Base-by-base conservation (phyloP, 1,140 invertebrate species). In the Drosophila nigromelanica region DNA sequence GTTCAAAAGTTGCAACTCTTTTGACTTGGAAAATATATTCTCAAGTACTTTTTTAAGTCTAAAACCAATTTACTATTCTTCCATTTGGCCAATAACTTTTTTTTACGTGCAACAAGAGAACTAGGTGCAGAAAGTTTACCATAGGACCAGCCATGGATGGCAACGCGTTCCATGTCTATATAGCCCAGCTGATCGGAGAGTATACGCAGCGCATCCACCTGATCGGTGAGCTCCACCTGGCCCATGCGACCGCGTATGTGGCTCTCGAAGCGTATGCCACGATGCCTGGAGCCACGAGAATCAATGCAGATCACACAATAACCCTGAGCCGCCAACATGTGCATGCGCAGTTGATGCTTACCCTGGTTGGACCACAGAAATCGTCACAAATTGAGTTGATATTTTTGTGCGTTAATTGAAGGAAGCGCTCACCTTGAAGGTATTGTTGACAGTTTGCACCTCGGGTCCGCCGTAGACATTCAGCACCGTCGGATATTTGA, bases 111-210 rank as follows among this genome's bases (percentile, higher is more conserved):
- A 39, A 11, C 4, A 12, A 12, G 37, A 39, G n/a, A 3, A n/a
- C 27, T 7, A 48, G 4, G 5, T 15, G n/a, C 40, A 4, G 2
- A 8, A 12, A 12, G n/a, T 89, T 90, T 59, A 94, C 98, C 99
- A 91, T 99, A 99, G 48, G 98, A 99, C 98, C 98, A 99, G 5
- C 99, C 99, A 91, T 98, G 97, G 78, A 99, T 97, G 5, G 97
- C 98, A 1, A 99, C 95, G 60, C 98, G 94, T 73, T 95, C 94
- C 93, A 98, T 94, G 92, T 99, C 98, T 69, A 99, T 98, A 80
- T 95, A 99, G 39, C 95, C 95, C 8, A 96, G 95, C 70, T 95
- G 95, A 78, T 97, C 95, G 0, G 97, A 95, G n/a, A 99, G 92
- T 94, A 95, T 96, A 69, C 96, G 94, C 39, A 99, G 92, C 0